A percentile compares a stretch with the other conserved stretches of the same genome.
phyloP scores from a whole-genome alignment of 2,797 vertebrate species.

The Gymnocypris eckloni region DNA sequence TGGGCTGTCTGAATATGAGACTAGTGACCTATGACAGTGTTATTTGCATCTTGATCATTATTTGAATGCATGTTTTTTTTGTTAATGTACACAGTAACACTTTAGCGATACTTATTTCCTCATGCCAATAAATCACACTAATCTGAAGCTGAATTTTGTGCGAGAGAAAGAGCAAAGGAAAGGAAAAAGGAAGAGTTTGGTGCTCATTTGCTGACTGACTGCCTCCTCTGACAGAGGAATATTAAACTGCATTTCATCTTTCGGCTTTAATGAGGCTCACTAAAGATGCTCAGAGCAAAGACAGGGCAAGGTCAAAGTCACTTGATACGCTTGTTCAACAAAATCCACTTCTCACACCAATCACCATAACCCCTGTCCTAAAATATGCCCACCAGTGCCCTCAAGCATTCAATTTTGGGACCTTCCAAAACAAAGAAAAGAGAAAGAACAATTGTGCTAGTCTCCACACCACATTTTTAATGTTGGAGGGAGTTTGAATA shows the following conservation, averaged over 20 bases:
- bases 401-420: constrained; percentile 21
- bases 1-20: background rate
- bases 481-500: no score
- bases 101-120: background rate
- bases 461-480: no score
- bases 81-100: background rate
- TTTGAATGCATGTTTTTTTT: background rate
- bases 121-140: background rate
- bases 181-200: background rate
- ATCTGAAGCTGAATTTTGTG: constrained; percentile 1
- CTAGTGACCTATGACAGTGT: no score
- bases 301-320: constrained; percentile 41
- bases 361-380: background rate
- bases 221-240: constrained; percentile 50
- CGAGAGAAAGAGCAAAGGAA: background rate
- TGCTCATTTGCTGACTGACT: constrained; percentile 33
- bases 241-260: constrained; percentile 55
- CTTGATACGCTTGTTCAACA: background rate
- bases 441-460: no score
- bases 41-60: background rate
- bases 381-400: background rate
- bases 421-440: background rate
- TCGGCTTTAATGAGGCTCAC: constrained; percentile 47
- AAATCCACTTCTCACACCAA: background rate
- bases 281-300: constrained; percentile 50